Evolutionary conservation across 2,113 vertebrate species (phyloP).

Genomic region (Shinisaurus crocodilurus): DNA sequence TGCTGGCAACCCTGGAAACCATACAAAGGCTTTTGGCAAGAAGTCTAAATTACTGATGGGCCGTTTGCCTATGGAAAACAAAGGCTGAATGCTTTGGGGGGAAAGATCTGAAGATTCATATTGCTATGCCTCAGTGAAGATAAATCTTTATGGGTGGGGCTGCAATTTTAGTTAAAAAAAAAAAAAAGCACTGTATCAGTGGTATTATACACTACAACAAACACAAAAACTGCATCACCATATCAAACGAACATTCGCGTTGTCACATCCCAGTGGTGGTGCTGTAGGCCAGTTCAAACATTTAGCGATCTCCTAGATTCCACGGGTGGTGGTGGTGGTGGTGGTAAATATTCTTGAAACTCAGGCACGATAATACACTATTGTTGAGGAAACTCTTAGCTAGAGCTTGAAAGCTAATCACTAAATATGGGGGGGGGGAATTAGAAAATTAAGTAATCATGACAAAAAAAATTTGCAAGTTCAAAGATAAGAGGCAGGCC

Average conservation of each 20-base stretch:
- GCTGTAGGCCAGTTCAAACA: not conserved
- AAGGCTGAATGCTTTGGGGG: too few relatives aligned
- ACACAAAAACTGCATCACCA: too few relatives aligned
- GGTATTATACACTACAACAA: too few relatives aligned
- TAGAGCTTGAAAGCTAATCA: not conserved
- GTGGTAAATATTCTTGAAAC: not conserved
- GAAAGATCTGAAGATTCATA: too few relatives aligned
- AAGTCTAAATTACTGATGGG: too few relatives aligned
- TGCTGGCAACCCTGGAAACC: not conserved
- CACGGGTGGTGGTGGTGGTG: not conserved
- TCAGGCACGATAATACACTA: not conserved
- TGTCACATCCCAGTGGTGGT: too few relatives aligned
- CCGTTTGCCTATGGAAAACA: too few relatives aligned
- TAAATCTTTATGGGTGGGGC: not conserved
- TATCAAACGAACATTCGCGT: too few relatives aligned
- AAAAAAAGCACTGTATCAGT: too few relatives aligned
- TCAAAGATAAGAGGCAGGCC: too few relatives aligned
- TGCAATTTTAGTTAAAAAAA: not conserved
- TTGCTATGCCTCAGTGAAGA: not conserved
- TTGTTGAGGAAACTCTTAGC: not conserved
- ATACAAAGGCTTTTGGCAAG: not conserved
- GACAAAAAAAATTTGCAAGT: too few relatives aligned
- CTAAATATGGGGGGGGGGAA: not conserved
- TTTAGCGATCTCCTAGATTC: too few relatives aligned
- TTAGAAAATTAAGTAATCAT: not conserved